Evolutionary conservation across 92 coral and sea anemone species (phyloP), one percentile per base, ranked within the genome.

Genomic region (Epizoanthus scotinus): DNA sequence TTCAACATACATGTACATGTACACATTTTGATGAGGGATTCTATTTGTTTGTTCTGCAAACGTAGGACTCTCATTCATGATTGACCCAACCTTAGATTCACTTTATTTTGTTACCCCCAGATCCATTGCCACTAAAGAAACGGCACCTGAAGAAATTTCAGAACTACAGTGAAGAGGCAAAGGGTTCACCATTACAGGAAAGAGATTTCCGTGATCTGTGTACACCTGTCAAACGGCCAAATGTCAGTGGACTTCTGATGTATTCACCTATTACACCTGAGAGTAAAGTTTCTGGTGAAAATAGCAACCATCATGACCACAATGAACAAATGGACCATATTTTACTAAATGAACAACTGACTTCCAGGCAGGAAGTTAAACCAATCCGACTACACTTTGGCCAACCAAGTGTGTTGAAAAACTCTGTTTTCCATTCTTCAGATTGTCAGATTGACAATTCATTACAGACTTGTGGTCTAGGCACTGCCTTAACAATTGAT

Each of bases 101-200:
- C 72, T 25, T 72, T 0, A 36, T 61, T 17, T 74, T 57, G n/a
- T 17, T 62, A 0, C 54, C 31, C 72, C 63, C 83, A 90, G 92
- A 83, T 29, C 87, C 92, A 4, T 28, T 93, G 77, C 92, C 97
- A 7, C 90, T 90, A 7, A 93, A 93, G 86, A 93, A 93, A 49
- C 85, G 97, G 44, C 90, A 93, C 42, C 74, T 93, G 10, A 90
- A 73, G 68, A 87, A 40, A 20, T 90, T 70, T 68, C 88, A 79
- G 62, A 67, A 73, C 59, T 34, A 44, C 77, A 58, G 7, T 26
- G 85, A 81, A 69, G 67, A 58, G 29, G 17, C 66, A 9, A 69
- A 9, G 21, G 56, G 71, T 52, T 0, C 81, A 42, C 68, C 44
- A 13, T 57, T 36, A 10, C 68, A 26, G 29, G 55, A 19, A 21